Evolutionary conservation across 2,888 invertebrate species (phyloP).

Genomic region (Carabus problematicus): DNA sequence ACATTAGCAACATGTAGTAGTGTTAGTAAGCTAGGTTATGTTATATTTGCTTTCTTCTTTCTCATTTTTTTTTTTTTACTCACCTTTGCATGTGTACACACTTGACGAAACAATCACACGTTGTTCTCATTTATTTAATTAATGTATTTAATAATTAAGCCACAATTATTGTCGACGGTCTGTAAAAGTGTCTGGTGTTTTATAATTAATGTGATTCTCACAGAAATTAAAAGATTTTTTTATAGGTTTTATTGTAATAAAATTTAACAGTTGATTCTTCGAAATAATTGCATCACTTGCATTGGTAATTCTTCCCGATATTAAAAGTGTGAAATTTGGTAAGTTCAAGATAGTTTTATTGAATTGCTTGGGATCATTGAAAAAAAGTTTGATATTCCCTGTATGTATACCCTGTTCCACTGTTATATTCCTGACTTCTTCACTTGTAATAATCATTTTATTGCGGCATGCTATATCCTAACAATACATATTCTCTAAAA

Average conservation of each 20-base stretch:
- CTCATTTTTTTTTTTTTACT: not conserved
- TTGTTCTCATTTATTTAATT: slow-evolving; percentile 8
- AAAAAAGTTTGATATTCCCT: too few relatives aligned
- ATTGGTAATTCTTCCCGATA: too few relatives aligned
- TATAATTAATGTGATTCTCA: slow-evolving; percentile 24
- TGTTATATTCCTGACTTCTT: too few relatives aligned
- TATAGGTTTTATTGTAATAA: not conserved
- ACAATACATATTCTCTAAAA: too few relatives aligned
- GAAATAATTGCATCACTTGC: too few relatives aligned
- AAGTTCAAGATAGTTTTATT: too few relatives aligned
- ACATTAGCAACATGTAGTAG: not conserved
- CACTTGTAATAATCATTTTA: too few relatives aligned
- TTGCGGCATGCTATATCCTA: too few relatives aligned
- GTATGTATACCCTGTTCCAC: too few relatives aligned
- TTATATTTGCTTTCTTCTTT: slow-evolving; percentile 19
- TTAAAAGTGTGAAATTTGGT: too few relatives aligned
- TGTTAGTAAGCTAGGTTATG: not conserved
- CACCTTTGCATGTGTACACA: slow-evolving; percentile 8
- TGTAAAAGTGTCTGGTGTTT: not conserved
- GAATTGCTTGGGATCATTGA: too few relatives aligned
- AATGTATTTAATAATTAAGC: slow-evolving; percentile 25
- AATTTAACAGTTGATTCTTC: not conserved
- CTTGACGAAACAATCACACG: slow-evolving; percentile 23
- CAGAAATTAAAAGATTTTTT: not conserved
- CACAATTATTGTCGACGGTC: too few relatives aligned